Conservation (phyloP, 2,888 invertebrate species). For the Dromius quadrimaculatus region DNA sequence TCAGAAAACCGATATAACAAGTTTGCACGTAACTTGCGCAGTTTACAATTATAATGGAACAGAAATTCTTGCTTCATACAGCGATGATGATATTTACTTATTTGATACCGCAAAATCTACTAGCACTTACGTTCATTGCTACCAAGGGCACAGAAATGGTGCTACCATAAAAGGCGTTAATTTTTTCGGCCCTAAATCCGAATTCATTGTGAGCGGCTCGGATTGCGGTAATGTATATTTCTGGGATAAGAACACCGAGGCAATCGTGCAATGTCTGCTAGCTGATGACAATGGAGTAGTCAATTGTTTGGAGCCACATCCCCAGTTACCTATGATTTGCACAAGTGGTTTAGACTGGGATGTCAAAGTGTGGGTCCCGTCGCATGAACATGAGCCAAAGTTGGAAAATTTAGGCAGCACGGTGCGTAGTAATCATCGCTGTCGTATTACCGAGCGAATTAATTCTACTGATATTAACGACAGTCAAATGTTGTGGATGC, state of each 20-base stretch:
- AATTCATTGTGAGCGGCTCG: slow-evolving; percentile 93
- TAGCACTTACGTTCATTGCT: slow-evolving; percentile 70
- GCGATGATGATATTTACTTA: slow-evolving; percentile 92
- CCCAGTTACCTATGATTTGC: slow-evolving; percentile 86
- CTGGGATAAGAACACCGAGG: slow-evolving; percentile 90
- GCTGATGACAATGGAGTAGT: slow-evolving; percentile 89
- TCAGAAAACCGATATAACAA: slow-evolving; percentile 53
- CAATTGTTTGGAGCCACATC: slow-evolving; percentile 93
- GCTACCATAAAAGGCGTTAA: slow-evolving; percentile 91
- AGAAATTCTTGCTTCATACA: slow-evolving; percentile 93
- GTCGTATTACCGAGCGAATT: slow-evolving; percentile 45
- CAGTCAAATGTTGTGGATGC: slow-evolving; percentile 64
- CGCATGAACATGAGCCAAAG: slow-evolving; percentile 71
- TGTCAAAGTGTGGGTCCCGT: slow-evolving; percentile 93
- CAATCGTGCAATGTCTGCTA: slow-evolving; percentile 89
- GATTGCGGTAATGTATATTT: slow-evolving; percentile 91
- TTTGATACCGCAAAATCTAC: slow-evolving; percentile 75
- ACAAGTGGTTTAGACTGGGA: slow-evolving; percentile 93
- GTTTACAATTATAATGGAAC: slow-evolving; percentile 92
- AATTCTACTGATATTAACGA: slow-evolving; percentile 59
- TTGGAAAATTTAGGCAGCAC: slow-evolving; percentile 69
- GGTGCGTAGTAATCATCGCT: slow-evolving; percentile 59
- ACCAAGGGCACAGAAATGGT: slow-evolving; percentile 75
- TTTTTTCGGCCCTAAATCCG: slow-evolving; percentile 92
- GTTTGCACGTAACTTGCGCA: slow-evolving; percentile 85